phyloP scores from a whole-genome alignment of 35 echinoderm and acorn worm species.

The Apostichopus californicus region DNA sequence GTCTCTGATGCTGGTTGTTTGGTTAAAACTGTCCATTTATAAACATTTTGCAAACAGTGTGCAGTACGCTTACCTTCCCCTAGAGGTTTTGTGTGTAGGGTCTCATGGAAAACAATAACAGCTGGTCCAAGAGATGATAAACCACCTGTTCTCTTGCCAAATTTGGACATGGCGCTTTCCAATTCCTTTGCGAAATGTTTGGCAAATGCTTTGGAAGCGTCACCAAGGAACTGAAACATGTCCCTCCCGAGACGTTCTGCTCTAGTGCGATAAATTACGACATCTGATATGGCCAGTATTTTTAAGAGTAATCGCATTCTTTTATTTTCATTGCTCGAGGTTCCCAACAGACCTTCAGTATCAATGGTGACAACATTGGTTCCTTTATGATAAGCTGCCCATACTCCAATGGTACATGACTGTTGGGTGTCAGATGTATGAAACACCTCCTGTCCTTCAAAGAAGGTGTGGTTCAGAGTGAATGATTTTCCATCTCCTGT shows the following conservation, averaged over 20 bases:
- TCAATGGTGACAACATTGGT: constrained; percentile 77
- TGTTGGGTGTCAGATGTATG: constrained; percentile 83
- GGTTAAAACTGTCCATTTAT: too few species aligned
- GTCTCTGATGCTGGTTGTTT: too few species aligned
- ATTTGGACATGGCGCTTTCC: constrained; percentile 58
- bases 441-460: constrained; percentile 81
- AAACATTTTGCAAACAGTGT: too few species aligned
- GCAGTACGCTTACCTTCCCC: constrained; percentile 57
- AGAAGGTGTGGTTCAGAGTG: constrained; percentile 97
- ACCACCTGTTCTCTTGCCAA: constrained; percentile 56
- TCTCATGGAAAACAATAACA: constrained; percentile 96
- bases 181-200: constrained; percentile 87
- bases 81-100: constrained; percentile 82
- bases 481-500: constrained; percentile 97
- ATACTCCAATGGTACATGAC: constrained; percentile 95
- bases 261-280: constrained; percentile 89
- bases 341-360: constrained; percentile 91
- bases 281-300: constrained; percentile 92
- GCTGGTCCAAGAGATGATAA: constrained; percentile 86
- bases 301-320: constrained; percentile 92
- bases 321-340: constrained; percentile 86
- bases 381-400: constrained; percentile 82
- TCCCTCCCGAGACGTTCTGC: constrained; percentile 84
- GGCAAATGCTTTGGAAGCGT: constrained; percentile 87
- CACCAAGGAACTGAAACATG: constrained; percentile 92